These are phyloP conservation scores for Hirundo rustica DNA, from an alignment of 2,797 vertebrate species.

Conservation along the genomic window DNA sequence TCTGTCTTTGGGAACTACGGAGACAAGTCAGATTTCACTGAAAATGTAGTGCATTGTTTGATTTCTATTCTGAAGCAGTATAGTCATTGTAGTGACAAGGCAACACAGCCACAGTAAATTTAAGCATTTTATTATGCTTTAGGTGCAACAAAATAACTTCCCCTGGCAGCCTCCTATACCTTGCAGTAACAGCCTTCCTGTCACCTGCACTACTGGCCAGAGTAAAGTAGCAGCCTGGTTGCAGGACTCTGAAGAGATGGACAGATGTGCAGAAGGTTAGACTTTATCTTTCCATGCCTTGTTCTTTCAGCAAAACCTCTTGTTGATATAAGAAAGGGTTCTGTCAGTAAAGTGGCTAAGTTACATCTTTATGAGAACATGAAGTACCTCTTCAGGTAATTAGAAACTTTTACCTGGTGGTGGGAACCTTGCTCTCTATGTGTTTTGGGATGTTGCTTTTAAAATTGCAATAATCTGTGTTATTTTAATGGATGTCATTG, in stretches of 20 bases:
- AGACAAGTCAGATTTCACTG: background rate
- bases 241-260: slow-evolving; percentile 98
- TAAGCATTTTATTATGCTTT: slow-evolving; percentile 26
- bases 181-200: slow-evolving; percentile 88
- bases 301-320: background rate
- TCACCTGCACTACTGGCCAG: slow-evolving; percentile 92
- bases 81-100: background rate
- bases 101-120: background rate
- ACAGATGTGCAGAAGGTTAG: slow-evolving; percentile 96
- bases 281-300: background rate
- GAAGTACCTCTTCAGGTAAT: background rate
- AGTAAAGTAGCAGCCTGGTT: slow-evolving; percentile 97
- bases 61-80: background rate
- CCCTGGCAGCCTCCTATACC: slow-evolving; percentile 85
- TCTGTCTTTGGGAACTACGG: background rate
- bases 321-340: background rate
- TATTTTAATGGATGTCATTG: background rate
- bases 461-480: background rate
- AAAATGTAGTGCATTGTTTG: background rate
- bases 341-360: background rate
- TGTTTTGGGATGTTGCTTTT: background rate
- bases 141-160: slow-evolving; percentile 86
- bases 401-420: background rate
- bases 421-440: background rate
- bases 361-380: background rate